These are phyloP conservation scores for Drosophila neocordata DNA, from an alignment of 1,140 invertebrate genomes.

Conservation along the genomic window DNA sequence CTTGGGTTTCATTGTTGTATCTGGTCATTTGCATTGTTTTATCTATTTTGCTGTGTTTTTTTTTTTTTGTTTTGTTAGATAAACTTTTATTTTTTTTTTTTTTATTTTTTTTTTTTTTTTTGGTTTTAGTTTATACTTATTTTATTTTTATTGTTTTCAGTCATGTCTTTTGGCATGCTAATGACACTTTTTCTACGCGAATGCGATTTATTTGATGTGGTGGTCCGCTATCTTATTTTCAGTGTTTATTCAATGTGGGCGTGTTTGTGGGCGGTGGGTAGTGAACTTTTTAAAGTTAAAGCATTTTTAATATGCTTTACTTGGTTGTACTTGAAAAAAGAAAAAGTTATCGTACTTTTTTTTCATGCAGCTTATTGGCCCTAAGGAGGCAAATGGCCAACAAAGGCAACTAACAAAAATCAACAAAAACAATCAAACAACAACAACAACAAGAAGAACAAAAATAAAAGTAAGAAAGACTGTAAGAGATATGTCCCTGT, in stretches of 20 bases:
- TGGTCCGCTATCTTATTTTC: conserved; percentile 11
- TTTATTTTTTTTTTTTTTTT: neutral
- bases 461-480: conserved; percentile 15
- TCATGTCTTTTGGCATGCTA: conserved; percentile 27
- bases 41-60: conserved; percentile 1
- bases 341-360: conserved; percentile 22
- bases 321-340: conserved; percentile 13
- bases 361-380: conserved; percentile 12
- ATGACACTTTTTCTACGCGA: conserved; percentile 48
- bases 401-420: conserved; percentile 3
- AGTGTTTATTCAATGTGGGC: neutral
- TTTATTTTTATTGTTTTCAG: conserved; percentile 5
- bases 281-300: conserved; percentile 5
- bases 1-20: conserved; percentile 4
- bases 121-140: conserved; percentile 6
- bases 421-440: neutral
- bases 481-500: conserved; percentile 24
- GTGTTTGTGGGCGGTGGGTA: neutral
- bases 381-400: conserved; percentile 26
- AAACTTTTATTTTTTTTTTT: conserved; percentile 11
- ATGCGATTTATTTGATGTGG: conserved; percentile 31
- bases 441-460: neutral
- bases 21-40: conserved; percentile 22
- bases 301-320: conserved; percentile 35
- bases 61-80: conserved; percentile 13